These are phyloP conservation scores for Labeo rohita DNA, from an alignment of 2,113 vertebrate species.

Conservation along the genomic window DNA sequence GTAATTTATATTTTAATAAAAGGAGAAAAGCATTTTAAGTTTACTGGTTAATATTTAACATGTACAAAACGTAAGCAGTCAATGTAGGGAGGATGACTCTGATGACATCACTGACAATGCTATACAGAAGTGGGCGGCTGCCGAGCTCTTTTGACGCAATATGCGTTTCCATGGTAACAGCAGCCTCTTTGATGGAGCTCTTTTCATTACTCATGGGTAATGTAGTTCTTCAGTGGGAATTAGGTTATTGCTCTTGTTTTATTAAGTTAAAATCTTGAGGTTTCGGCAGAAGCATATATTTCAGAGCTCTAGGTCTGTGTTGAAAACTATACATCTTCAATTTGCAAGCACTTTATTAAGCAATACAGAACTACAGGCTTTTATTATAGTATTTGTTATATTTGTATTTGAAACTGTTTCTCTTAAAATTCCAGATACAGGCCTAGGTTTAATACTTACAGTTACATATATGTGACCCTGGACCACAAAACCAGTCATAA, in stretches of 20 bases:
- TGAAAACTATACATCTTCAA: neutral
- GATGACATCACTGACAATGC: neutral
- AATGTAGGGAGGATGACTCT: neutral
- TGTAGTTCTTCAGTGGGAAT: constrained; percentile 8
- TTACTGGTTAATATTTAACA: neutral
- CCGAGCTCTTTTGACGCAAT: neutral
- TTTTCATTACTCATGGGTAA: neutral
- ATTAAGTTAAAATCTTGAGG: neutral
- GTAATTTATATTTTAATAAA: neutral
- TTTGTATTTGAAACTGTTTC: too few relatives aligned
- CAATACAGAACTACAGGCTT: too few relatives aligned
- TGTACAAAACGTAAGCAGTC: neutral
- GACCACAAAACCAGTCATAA: too few relatives aligned
- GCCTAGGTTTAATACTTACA: too few relatives aligned
- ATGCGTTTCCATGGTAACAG: neutral
- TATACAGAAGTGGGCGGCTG: neutral
- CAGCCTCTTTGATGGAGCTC: neutral
- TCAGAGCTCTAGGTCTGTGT: neutral
- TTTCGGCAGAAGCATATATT: neutral
- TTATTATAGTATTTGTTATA: too few relatives aligned
- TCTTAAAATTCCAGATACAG: too few relatives aligned
- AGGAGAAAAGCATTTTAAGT: too few relatives aligned
- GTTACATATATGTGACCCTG: too few relatives aligned
- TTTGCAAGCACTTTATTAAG: neutral
- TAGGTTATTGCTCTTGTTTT: neutral